Conservation (phyloP, 2,113 vertebrate genomes). For the Capricornis sumatraensis region DNA sequence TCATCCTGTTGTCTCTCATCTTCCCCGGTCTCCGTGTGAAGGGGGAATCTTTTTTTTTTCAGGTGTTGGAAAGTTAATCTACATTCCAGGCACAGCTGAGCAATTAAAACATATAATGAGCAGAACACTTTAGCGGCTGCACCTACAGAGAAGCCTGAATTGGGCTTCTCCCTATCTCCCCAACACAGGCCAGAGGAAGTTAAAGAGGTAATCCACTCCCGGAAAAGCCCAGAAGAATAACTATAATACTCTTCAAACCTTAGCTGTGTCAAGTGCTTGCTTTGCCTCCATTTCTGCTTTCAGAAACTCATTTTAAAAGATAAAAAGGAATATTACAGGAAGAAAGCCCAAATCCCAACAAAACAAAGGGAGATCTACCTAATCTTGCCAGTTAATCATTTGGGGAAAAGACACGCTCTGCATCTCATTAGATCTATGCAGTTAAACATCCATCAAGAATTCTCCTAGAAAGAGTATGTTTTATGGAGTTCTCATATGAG, state of each 20-base stretch:
- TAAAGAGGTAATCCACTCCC: slow-evolving; percentile 50
- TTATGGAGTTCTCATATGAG: slow-evolving; percentile 56
- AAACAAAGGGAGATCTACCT: slow-evolving; percentile 66
- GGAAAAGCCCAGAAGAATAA: slow-evolving; percentile 51
- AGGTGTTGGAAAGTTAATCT: slow-evolving; percentile 81
- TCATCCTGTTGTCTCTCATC: slow-evolving; percentile 85
- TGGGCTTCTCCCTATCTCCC: slow-evolving; percentile 35
- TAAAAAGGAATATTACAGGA: slow-evolving; percentile 45
- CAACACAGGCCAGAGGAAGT: background rate
- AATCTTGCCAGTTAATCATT: slow-evolving; percentile 72
- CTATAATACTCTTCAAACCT: slow-evolving; percentile 41
- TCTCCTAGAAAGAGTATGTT: slow-evolving; percentile 49
- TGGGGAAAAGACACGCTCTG: slow-evolving; percentile 60
- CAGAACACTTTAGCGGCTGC: background rate
- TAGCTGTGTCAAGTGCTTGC: slow-evolving; percentile 41
- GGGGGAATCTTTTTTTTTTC: slow-evolving; percentile 69
- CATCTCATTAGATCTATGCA: slow-evolving; percentile 72
- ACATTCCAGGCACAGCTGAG: slow-evolving; percentile 72
- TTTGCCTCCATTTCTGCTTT: slow-evolving; percentile 43
- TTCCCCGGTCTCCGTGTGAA: slow-evolving; percentile 79
- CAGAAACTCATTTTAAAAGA: slow-evolving; percentile 70
- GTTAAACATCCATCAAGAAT: slow-evolving; percentile 62
- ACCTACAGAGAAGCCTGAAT: slow-evolving; percentile 21
- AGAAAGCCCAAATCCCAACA: slow-evolving; percentile 64
- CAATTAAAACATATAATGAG: slow-evolving; percentile 76